Evolutionary conservation across 1,140 invertebrate genomes (phyloP), one percentile per base, ranked within the genome.

Genomic region (Drosophila albomicans): DNA sequence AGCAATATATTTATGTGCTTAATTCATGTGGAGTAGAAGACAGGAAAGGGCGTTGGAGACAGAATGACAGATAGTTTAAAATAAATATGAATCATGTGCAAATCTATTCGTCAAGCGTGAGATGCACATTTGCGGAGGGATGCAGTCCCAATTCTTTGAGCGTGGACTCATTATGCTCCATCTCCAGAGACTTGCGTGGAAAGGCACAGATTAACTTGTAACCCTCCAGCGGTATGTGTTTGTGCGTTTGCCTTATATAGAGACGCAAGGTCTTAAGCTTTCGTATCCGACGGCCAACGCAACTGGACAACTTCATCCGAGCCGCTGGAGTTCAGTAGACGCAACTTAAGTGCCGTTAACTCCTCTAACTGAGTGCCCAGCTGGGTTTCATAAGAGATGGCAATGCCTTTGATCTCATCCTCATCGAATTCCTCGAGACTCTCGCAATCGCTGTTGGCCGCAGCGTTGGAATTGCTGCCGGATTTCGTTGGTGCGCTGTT

Each of bases 161-260:
- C 8, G 91, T 79, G 43, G 66, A 46, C 2, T 52, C 52, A 20
- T 91, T 86, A 68, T 92, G 86, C 67, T 91, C 81, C 3, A 64
- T 41, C 30, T 92, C 85, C 1, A 92, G 71, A 16, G 80, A 80
- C 61, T 92, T 91, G 28, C 92, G 80, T 16, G 91, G 91, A 72
- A 91, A 92, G 43, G 92, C 85, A 63, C 88, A 91, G 28, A 92
- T 92, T 20, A 92, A 70, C 61, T 92, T 92, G 56, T 92, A 92
- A 16, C 86, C 90, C 11, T 79, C 75, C 28, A 74, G 64, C 13
- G 81, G 75, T 85, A 92, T 91, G 68, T 92, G 88, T 45, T 91
- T 81, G 85, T 92, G 91, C 73, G 88, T 86, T 84, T 91, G 81
- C 1, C 35, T 52, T 16, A 92, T 91, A 62, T 92, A 92, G 0